Evolutionary conservation across 2,797 vertebrate genomes (phyloP), one percentile per base, ranked within the genome.

Genomic region (Salarias fasciatus): DNA sequence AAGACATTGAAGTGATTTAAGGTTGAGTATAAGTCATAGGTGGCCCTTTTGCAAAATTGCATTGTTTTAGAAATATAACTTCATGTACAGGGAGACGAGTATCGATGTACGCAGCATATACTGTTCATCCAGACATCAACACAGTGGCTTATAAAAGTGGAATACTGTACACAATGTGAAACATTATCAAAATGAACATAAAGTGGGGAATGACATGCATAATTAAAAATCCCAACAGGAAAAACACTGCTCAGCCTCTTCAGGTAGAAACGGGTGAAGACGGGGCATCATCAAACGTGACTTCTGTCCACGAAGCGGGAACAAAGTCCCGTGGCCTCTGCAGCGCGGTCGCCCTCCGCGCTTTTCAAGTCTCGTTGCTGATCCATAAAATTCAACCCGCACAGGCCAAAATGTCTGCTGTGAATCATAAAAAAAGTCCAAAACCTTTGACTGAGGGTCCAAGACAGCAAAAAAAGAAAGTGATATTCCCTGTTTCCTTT

Each of bases 61-160:
- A 51, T 58, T 92, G 84, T 85, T 85, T 80, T 94, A 95, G 91
- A 96, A 95, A 94, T 89, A 92, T 80, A 88, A 86, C 77, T 92
- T 86, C 58, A 91, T 95, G 84, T 94, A 92, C 91, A 94, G 75
- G 85, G 85, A 68, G 65, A 94, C 86, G 92, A 92, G 89, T 57
- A 65, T 82, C 67, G 48, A 80, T 51, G 82, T 83, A 61, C 65
- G 80, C 81, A 84, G 83, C 79, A 79, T 78, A 84, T 64, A 79
- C 46, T 70, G 82, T 83, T 83, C 59, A 61, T 76, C 61, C 53
- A 69, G 68, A 88, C 67, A 70, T 79, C 66, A 67, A 79, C 64
- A 84, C 58, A 82, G 72, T 86, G 84, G 77, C 60, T 83, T 87
- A 90, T 75, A 86, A 87, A 91, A 91, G 70, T 79, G 59, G 68